These are phyloP conservation scores for Drosophila infuscata DNA, from an alignment of 2,888 invertebrate genomes.

Conservation along the genomic window DNA sequence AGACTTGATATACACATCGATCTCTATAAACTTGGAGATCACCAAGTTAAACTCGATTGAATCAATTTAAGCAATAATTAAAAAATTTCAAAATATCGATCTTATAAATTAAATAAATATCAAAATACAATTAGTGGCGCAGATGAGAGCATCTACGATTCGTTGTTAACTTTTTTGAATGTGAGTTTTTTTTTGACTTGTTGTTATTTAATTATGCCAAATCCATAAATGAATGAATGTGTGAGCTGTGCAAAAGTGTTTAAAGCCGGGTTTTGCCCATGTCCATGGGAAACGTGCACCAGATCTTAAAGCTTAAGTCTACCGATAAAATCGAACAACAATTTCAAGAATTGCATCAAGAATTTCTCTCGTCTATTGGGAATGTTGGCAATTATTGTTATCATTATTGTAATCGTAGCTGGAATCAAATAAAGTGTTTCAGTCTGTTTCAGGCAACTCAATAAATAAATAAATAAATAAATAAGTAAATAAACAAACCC, in stretches of 20 bases:
- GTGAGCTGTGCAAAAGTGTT: conserved; percentile 20
- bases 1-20: not conserved
- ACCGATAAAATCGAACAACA: not conserved
- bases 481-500: not conserved
- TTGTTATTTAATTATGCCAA: conserved; percentile 35
- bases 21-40: not conserved
- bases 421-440: not conserved
- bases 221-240: conserved; percentile 33
- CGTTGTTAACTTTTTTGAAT: not conserved
- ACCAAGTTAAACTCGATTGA: not conserved
- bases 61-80: not conserved
- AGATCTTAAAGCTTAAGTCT: conserved; percentile 29
- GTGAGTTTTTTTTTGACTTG: conserved; percentile 12
- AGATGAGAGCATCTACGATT: conserved; percentile 17
- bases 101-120: not conserved
- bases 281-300: conserved; percentile 43
- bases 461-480: too few relatives aligned
- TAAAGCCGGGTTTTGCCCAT: conserved; percentile 39
- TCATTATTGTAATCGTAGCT: not conserved
- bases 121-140: not conserved
- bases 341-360: not conserved
- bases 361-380: not conserved
- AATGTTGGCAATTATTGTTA: not conserved
- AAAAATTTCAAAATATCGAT: not conserved
- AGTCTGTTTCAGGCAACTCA: too few relatives aligned